A percentile compares a stretch with the other conserved stretches of the same genome.
phyloP scores from a whole-genome alignment of 2,113 vertebrate species.

The Opisthocomus hoazin region DNA sequence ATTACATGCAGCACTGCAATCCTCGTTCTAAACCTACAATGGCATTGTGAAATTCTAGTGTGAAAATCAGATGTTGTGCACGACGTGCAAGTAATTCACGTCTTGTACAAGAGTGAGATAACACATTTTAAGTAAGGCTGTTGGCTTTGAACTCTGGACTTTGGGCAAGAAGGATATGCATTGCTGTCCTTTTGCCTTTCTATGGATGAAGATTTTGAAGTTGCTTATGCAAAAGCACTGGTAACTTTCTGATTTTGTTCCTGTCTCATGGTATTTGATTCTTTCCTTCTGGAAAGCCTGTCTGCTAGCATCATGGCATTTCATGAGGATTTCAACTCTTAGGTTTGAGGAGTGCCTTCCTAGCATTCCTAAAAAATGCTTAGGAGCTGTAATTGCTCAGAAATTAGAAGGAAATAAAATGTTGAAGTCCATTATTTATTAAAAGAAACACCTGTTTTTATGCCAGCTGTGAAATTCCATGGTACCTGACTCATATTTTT shows the following conservation, averaged over 20 bases:
- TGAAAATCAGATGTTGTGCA: background rate
- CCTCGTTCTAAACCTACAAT: background rate
- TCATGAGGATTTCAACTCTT: background rate
- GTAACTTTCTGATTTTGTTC: background rate
- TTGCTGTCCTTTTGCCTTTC: background rate
- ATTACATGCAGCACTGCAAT: background rate
- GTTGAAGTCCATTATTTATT: background rate
- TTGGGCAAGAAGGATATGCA: background rate
- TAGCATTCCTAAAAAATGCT: background rate
- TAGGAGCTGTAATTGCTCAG: background rate
- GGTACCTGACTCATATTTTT: conserved; percentile 1
- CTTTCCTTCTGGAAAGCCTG: background rate
- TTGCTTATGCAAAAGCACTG: background rate
- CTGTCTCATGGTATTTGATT: background rate
- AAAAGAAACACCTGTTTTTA: background rate
- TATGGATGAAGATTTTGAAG: background rate
- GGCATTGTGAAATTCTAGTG: background rate
- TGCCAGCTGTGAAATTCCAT: conserved; percentile 3
- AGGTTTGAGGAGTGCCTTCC: background rate
- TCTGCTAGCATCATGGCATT: background rate
- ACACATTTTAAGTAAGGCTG: no score
- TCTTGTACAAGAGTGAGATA: background rate
- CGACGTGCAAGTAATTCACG: background rate
- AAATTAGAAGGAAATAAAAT: conserved; percentile 3
- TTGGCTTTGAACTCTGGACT: background rate